Evolutionary conservation across 2,113 vertebrate genomes (phyloP).

Genomic region (Psittacus erithacus): DNA sequence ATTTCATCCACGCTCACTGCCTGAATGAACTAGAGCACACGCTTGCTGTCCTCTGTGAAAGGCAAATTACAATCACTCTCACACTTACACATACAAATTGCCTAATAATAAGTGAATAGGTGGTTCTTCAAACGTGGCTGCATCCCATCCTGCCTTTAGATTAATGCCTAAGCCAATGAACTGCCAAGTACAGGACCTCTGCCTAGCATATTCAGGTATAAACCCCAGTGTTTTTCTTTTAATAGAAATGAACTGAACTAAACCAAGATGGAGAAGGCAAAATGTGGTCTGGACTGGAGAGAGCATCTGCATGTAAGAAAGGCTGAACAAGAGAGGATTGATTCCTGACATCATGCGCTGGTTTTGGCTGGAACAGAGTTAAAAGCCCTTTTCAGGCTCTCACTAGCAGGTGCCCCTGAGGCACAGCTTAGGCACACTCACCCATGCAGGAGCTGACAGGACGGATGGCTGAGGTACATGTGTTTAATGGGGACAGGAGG

Average conservation of each 20-base stretch:
- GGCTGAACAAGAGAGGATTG: background rate
- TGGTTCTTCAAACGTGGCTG: background rate
- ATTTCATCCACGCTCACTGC: background rate
- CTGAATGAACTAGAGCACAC: background rate
- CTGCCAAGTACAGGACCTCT: background rate
- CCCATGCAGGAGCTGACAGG: background rate
- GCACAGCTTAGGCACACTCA: background rate
- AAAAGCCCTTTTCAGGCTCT: background rate
- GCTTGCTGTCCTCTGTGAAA: background rate
- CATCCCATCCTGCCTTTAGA: background rate
- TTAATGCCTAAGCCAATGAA: background rate
- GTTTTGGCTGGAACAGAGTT: background rate
- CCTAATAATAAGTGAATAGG: conserved; percentile 1
- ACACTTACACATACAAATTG: conserved; percentile 1
- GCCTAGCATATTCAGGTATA: background rate
- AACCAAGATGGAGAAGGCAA: background rate
- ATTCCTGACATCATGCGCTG: background rate
- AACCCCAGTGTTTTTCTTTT: background rate
- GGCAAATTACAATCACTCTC: conserved; percentile 16
- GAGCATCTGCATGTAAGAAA: background rate
- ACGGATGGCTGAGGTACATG: background rate
- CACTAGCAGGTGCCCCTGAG: background rate
- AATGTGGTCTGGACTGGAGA: background rate
- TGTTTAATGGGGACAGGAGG: background rate
- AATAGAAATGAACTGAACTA: background rate